Evolutionary conservation across 2,113 vertebrate species (phyloP).

Genomic region (Erythrocercus mccallii): DNA sequence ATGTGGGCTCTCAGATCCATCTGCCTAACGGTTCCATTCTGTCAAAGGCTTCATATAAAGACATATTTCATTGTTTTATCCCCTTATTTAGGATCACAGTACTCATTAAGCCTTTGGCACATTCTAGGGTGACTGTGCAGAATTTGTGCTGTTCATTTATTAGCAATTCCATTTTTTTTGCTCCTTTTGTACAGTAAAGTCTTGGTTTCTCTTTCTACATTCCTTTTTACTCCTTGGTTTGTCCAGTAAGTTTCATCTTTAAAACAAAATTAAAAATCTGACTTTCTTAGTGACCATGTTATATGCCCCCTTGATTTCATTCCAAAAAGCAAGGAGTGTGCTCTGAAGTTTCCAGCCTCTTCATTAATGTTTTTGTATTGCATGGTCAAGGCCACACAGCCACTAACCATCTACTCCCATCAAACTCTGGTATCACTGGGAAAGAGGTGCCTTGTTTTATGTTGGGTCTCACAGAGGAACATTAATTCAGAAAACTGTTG

Average conservation of each 20-base stretch:
- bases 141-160: background rate
- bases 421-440: background rate
- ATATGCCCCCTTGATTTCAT: background rate
- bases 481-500: background rate
- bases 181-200: background rate
- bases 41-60: background rate
- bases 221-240: background rate
- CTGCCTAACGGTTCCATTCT: background rate
- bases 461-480: rapidly evolving
- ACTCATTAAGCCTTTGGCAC: background rate
- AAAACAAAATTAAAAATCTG: background rate
- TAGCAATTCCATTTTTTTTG: background rate
- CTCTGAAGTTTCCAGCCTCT: background rate
- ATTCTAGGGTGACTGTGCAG: background rate
- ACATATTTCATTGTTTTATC: background rate
- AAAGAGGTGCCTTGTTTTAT: background rate
- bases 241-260: background rate
- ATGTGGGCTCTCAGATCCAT: background rate
- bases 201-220: background rate
- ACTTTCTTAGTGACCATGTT: background rate
- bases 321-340: background rate
- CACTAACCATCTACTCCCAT: background rate
- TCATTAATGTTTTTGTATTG: background rate
- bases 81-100: background rate
- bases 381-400: background rate